Evolutionary conservation across 2,113 vertebrate genomes (phyloP).

Genomic region (Oriolus oriolus): DNA sequence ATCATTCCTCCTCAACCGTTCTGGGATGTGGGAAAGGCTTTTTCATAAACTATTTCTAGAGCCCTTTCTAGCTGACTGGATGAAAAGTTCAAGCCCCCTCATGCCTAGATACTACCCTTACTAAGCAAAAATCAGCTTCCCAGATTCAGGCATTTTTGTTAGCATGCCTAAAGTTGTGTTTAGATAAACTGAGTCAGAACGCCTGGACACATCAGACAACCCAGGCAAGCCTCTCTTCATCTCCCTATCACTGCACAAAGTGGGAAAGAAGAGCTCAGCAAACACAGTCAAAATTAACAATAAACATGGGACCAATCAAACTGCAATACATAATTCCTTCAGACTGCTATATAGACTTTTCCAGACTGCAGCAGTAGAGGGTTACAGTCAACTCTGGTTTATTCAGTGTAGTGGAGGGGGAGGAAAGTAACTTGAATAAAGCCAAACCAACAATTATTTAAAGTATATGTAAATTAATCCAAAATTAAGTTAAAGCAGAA

Average conservation of each 20-base stretch:
- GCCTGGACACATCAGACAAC: neutral
- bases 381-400: neutral
- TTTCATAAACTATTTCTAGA: neutral
- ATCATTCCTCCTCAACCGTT: neutral
- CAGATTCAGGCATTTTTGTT: neutral
- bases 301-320: neutral
- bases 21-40: neutral
- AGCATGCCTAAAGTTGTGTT: neutral
- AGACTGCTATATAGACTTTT: neutral
- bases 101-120: neutral
- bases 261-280: neutral
- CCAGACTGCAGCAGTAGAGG: neutral
- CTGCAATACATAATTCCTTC: neutral
- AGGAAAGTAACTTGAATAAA: neutral
- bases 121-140: neutral
- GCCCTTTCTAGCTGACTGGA: neutral
- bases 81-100: neutral
- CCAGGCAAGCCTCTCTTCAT: neutral
- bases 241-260: neutral
- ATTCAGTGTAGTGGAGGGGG: fast-evolving
- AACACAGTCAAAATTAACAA: neutral
- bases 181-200: neutral
- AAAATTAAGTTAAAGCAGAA: neutral
- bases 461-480: neutral
- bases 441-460: neutral